A percentile compares a stretch with the other conserved stretches of the same genome.
phyloP scores from a whole-genome alignment of 2,113 vertebrate genomes.

The Marmota monax region DNA sequence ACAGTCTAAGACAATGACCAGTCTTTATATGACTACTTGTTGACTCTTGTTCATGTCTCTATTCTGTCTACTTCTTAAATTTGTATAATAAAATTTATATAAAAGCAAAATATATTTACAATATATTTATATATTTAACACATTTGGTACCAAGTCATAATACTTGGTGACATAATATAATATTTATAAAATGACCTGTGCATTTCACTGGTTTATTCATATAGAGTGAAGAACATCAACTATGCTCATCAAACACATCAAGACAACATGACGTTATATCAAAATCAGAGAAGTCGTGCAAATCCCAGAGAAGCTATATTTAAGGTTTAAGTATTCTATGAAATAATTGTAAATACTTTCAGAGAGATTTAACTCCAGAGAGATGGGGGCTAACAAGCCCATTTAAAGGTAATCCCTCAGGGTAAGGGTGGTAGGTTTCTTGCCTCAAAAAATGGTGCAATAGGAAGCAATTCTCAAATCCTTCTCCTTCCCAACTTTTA shows the following conservation, averaged over 20 bases:
- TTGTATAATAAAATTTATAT: neutral
- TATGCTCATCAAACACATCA: neutral
- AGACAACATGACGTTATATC: neutral
- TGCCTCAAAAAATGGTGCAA: fast-evolving
- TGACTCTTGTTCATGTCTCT: neutral
- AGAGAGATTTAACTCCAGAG: neutral
- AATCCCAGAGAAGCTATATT: neutral
- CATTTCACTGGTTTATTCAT: neutral
- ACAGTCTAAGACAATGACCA: neutral
- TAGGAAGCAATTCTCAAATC: neutral
- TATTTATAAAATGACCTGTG: neutral
- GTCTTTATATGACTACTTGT: neutral
- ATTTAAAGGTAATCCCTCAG: neutral
- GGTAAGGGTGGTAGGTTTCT: neutral
- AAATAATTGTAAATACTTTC: constrained; percentile 1
- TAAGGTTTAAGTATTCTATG: neutral
- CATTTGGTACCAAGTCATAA: neutral
- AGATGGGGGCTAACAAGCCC: neutral
- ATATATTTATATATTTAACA: neutral
- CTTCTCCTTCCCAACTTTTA: neutral
- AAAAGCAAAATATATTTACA: neutral
- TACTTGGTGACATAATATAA: neutral
- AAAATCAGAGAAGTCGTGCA: neutral
- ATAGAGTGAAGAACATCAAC: neutral
- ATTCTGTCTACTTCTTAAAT: neutral